Evolutionary conservation across 2,797 vertebrate species (phyloP).

Genomic region (Potorous gilbertii): DNA sequence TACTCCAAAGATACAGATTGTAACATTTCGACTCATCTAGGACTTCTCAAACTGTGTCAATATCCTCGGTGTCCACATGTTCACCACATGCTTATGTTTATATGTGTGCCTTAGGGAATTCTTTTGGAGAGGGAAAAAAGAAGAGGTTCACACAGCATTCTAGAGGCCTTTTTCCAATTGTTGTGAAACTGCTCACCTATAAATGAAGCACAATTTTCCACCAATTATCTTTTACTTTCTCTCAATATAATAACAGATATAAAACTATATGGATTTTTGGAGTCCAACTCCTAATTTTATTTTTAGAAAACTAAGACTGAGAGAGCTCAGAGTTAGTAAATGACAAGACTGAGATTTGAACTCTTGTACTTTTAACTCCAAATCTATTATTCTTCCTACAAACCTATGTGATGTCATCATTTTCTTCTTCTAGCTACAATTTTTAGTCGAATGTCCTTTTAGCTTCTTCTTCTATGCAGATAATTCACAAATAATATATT

Average conservation of each 20-base stretch:
- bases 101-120: background rate
- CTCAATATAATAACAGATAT: background rate
- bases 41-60: background rate
- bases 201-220: background rate
- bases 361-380: too few species aligned
- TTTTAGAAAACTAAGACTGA: background rate
- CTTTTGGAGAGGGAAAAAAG: background rate
- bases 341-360: background rate
- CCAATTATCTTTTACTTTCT: background rate
- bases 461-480: background rate
- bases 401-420: rapidly evolving
- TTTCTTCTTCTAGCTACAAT: background rate
- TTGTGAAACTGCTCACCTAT: background rate
- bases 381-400: background rate
- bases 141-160: background rate
- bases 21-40: background rate
- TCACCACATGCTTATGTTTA: background rate
- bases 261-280: background rate
- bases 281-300: background rate
- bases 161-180: background rate
- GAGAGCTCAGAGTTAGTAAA: background rate
- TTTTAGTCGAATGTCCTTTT: background rate
- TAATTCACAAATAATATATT: background rate
- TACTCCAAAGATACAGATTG: background rate
- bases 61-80: background rate